phyloP scores from a whole-genome alignment of 2,797 vertebrate species.

The Cynodonichthys magdalenae region DNA sequence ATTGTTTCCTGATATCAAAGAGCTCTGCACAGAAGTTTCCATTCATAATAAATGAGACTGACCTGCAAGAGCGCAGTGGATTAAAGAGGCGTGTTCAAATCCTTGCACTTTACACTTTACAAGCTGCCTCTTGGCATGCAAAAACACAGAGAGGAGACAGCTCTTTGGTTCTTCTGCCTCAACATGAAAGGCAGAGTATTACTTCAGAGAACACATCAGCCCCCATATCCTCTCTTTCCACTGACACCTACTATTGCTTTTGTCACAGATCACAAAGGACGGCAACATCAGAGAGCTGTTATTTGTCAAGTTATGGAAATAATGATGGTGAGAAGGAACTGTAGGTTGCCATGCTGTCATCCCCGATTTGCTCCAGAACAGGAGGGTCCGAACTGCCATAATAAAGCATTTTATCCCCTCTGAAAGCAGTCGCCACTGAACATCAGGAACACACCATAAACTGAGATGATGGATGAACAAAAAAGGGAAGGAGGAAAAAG shows the following conservation, averaged over 20 bases:
- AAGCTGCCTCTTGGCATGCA: conserved; percentile 34
- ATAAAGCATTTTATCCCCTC: conserved; percentile 33
- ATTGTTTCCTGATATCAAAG: conserved; percentile 73
- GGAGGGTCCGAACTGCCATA: conserved; percentile 28
- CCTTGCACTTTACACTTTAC: conserved; percentile 46
- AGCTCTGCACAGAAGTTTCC: conserved; percentile 49
- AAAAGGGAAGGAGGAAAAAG: conserved; percentile 26
- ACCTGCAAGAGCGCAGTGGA: conserved; percentile 57
- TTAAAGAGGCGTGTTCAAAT: conserved; percentile 52
- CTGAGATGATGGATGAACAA: conserved; percentile 18
- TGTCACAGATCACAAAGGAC: conserved; percentile 67
- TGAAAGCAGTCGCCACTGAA: conserved; percentile 23
- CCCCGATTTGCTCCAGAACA: conserved; percentile 37
- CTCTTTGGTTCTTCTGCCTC: conserved; percentile 58
- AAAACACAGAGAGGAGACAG: conserved; percentile 40
- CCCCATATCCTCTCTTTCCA: conserved; percentile 37
- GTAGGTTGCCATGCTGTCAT: conserved; percentile 41
- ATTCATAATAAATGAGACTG: conserved; percentile 72
- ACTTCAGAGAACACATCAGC: conserved; percentile 57
- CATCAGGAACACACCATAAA: conserved; percentile 15
- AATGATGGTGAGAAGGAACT: conserved; percentile 35
- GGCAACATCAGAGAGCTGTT: conserved; percentile 50
- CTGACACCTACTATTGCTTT: conserved; percentile 53
- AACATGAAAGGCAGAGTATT: conserved; percentile 62
- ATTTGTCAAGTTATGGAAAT: conserved; percentile 64